Conservation (phyloP, 2,888 invertebrate species). For the Leucozona laternaria region DNA sequence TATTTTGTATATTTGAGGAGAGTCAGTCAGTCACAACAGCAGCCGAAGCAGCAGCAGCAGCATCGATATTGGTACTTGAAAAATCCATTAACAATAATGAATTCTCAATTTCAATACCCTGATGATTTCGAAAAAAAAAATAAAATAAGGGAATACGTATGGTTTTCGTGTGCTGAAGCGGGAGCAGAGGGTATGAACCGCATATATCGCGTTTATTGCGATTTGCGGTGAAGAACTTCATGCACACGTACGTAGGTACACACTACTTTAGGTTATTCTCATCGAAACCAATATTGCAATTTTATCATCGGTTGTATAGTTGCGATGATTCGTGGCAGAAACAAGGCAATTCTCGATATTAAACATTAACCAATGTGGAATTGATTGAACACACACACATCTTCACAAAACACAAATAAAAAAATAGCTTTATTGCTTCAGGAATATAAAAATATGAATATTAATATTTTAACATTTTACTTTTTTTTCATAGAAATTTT, state of each 20-base stretch:
- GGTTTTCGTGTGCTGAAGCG: neutral
- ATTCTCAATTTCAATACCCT: constrained; percentile 74
- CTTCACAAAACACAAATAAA: neutral
- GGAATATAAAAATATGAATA: constrained; percentile 8
- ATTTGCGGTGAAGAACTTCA: constrained; percentile 24
- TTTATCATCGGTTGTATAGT: constrained; percentile 33
- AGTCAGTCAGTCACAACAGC: constrained; percentile 33
- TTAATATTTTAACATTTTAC: neutral
- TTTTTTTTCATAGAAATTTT: neutral
- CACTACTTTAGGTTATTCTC: constrained; percentile 1
- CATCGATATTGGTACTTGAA: constrained; percentile 75
- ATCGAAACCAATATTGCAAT: constrained; percentile 71
- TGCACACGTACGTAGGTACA: neutral
- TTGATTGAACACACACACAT: constrained; percentile 3
- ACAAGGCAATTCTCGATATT: constrained; percentile 29
- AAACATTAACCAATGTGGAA: constrained; percentile 33
- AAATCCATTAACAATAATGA: constrained; percentile 76
- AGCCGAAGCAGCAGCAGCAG: neutral
- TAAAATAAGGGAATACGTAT: constrained; percentile 48
- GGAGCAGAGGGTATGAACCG: constrained; percentile 18
- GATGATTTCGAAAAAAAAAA: constrained; percentile 39
- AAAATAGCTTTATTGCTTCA: neutral
- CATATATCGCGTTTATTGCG: constrained; percentile 36
- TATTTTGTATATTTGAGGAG: constrained; percentile 34
- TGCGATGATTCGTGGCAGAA: neutral